A percentile compares a stretch with the other conserved stretches of the same genome.
These are phyloP conservation scores for Sebastes wilsoni DNA, from an alignment of 2,797 vertebrate genomes.

Conservation along the genomic window DNA sequence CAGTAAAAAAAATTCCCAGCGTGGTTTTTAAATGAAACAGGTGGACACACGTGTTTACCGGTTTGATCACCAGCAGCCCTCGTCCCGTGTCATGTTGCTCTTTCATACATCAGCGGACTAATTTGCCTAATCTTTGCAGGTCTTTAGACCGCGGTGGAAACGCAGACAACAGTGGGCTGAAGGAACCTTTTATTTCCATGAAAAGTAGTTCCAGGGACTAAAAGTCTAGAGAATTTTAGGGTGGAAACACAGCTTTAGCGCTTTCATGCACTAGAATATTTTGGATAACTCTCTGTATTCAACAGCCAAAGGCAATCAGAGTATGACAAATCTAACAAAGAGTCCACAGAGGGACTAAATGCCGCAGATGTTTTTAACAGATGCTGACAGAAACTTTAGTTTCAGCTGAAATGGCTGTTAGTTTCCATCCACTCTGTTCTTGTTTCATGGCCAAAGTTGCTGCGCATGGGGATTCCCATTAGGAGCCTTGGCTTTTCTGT, in stretches of 20 bases:
- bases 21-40: no score
- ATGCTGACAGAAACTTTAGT: constrained; percentile 3
- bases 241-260: background rate
- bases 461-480: background rate
- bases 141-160: no score
- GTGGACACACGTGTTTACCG: no score
- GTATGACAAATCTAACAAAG: constrained; percentile 1
- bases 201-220: no score
- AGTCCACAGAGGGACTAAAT: constrained; percentile 18
- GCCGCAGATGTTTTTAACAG: constrained; percentile 25
- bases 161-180: no score
- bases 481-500: background rate
- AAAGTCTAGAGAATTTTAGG: no score
- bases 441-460: background rate
- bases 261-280: background rate
- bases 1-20: no score
- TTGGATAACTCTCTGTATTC: background rate
- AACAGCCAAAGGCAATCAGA: constrained; percentile 6
- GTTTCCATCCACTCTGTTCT: constrained; percentile 46
- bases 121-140: no score
- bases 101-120: no score
- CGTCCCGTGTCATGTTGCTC: no score
- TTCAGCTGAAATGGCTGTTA: constrained; percentile 12
- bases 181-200: no score
- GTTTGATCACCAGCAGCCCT: no score